Evolutionary conservation across 2,113 vertebrate genomes (phyloP).

Genomic region (Pterophyllum scalare): DNA sequence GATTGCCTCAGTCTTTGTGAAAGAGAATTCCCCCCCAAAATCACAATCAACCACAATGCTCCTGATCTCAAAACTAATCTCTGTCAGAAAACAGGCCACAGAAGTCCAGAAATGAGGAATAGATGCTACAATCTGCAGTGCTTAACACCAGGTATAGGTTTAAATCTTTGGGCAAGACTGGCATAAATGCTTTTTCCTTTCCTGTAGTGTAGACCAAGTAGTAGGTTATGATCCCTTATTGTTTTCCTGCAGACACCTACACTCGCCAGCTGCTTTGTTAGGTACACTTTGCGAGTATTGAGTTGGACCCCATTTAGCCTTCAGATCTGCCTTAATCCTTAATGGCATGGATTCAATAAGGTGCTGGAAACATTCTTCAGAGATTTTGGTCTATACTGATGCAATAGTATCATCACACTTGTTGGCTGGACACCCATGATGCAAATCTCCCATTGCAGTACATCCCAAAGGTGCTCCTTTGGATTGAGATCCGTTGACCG

Average conservation of each 20-base stretch:
- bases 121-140: not conserved
- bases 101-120: not conserved
- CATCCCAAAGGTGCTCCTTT: too few species aligned
- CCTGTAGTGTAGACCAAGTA: not conserved
- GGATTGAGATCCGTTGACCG: too few species aligned
- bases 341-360: not conserved
- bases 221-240: not conserved
- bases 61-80: not conserved
- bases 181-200: not conserved
- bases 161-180: not conserved
- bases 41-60: not conserved
- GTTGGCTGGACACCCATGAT: too few species aligned
- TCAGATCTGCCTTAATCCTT: not conserved
- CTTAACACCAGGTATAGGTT: not conserved
- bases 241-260: not conserved
- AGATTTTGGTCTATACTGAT: not conserved
- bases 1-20: not conserved
- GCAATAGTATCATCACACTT: too few species aligned
- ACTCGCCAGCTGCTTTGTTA: not conserved
- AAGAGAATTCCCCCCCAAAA: not conserved
- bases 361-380: not conserved
- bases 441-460: too few species aligned
- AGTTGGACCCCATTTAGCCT: accelerated
- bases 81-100: not conserved
- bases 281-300: not conserved